Percentiles rank a stretch among this genome's conserved stretches.
Evolutionary conservation across 2,113 vertebrate species (phyloP).

Genomic region (Callaeas wilsoni): DNA sequence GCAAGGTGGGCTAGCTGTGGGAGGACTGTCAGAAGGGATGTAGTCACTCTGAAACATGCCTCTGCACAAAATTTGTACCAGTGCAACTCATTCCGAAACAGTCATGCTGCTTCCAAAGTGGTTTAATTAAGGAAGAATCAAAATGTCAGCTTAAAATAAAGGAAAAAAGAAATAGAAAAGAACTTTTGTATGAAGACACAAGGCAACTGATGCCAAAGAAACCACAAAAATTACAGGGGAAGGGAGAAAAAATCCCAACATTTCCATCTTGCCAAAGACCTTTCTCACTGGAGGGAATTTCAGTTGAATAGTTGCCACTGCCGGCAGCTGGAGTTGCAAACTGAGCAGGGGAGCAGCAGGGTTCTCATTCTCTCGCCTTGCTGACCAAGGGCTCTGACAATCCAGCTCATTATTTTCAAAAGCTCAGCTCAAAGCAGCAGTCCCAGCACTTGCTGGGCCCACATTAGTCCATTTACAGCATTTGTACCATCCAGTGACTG

Average conservation of each 20-base stretch:
- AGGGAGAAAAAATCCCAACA: not conserved
- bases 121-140: slow-evolving; percentile 52
- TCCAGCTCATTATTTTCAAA: slow-evolving; percentile 42
- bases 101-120: slow-evolving; percentile 36
- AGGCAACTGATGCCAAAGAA: not conserved
- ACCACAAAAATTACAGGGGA: slow-evolving; percentile 4
- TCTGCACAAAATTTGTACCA: slow-evolving; percentile 10
- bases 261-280: slow-evolving; percentile 19
- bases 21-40: slow-evolving; percentile 27
- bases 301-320: slow-evolving; percentile 15
- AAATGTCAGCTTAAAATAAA: slow-evolving; percentile 41
- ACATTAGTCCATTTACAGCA: slow-evolving; percentile 47
- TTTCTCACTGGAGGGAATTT: slow-evolving; percentile 18
- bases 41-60: slow-evolving; percentile 25
- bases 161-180: not conserved
- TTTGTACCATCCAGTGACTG: not conserved
- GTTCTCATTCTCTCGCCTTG: slow-evolving; percentile 13
- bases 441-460: not conserved
- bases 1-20: slow-evolving; percentile 1
- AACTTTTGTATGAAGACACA: slow-evolving; percentile 15
- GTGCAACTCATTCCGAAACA: slow-evolving; percentile 8
- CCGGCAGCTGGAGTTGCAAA: not conserved
- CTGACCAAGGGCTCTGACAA: slow-evolving; percentile 19
- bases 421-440: not conserved
- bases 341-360: not conserved